Base-by-base conservation (phyloP, 2,113 vertebrate species). In the Microcebus tavaratra region DNA sequence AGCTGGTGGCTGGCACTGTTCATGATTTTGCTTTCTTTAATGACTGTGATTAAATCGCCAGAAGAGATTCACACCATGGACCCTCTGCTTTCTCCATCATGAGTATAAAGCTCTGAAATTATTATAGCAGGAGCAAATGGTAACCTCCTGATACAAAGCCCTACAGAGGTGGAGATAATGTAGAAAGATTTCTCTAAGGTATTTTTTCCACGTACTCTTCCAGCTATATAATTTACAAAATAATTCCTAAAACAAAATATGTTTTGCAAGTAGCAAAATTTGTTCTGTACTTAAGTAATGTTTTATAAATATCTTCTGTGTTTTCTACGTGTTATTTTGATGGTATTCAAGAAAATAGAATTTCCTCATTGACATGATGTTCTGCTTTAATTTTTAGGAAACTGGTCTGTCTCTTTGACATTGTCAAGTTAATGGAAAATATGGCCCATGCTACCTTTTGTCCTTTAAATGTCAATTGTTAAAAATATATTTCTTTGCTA, bases 1-100 rank as follows among this genome's bases (percentile, higher is more conserved):
- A 94, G 88, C 93, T 98, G 91, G 76, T 79, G 65, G 34, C 75
- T 94, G 93, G 55, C 93, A 80, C 34, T 42, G 36, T 70, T 91
- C 93, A 76, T 18, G 73, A 94, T 97, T 68, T n/a, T 84, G 82
- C 57, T 92, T 96, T 91, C 93, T 89, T 93, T 91, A 96, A 94
- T 82, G 57, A 83, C n/a, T 79, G 11, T 90, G 93, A 97, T 95
- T 95, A 96, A 94, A 86, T 92, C 79, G 12, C 80, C 72, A 45
- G 21, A 87, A 82, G 81, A 84, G 36, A 86, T 63, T 95, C 82
- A 48, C 34, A 45, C 57, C 2, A 0, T 65, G n/a, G 86, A 42
- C 45, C 18, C 39, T 90, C 68, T 75, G 48, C 70, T 75, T 85
- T 88, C 68, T 94, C 42, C 25, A 61, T 53, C 87, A 53, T 70